phyloP scores from a whole-genome alignment of 2,113 vertebrate species.

The Rallus limicola region DNA sequence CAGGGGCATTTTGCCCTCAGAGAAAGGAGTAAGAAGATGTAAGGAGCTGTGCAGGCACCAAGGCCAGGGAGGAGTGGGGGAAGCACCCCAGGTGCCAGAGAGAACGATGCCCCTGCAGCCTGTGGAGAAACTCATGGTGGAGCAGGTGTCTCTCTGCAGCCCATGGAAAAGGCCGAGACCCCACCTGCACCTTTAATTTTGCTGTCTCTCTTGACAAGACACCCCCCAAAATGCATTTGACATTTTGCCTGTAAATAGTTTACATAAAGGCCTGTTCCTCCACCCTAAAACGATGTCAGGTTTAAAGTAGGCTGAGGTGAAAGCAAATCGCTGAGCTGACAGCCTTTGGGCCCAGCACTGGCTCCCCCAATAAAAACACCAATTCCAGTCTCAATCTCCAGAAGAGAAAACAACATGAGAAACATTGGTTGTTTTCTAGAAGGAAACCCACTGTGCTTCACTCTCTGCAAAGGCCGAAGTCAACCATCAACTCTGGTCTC shows the following conservation, averaged over 20 bases:
- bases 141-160: too few species aligned
- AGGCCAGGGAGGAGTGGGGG: too few species aligned
- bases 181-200: neutral
- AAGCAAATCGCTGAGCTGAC: neutral
- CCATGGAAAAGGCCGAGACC: too few species aligned
- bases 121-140: too few species aligned
- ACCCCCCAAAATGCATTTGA: neutral
- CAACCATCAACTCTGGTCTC: neutral
- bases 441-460: neutral
- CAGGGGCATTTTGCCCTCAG: too few species aligned
- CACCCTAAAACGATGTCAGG: neutral
- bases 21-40: too few species aligned
- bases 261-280: neutral
- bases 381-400: neutral
- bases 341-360: neutral
- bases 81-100: too few species aligned
- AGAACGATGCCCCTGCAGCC: too few species aligned
- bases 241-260: neutral
- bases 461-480: neutral
- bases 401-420: neutral
- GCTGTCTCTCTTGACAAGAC: neutral
- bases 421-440: neutral
- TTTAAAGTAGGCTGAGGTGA: conserved; percentile 7
- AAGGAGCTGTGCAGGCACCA: too few species aligned
- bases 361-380: conserved; percentile 22